Evolutionary conservation across 2,797 vertebrate species (phyloP).

Genomic region (Melanotaenia nigrans): DNA sequence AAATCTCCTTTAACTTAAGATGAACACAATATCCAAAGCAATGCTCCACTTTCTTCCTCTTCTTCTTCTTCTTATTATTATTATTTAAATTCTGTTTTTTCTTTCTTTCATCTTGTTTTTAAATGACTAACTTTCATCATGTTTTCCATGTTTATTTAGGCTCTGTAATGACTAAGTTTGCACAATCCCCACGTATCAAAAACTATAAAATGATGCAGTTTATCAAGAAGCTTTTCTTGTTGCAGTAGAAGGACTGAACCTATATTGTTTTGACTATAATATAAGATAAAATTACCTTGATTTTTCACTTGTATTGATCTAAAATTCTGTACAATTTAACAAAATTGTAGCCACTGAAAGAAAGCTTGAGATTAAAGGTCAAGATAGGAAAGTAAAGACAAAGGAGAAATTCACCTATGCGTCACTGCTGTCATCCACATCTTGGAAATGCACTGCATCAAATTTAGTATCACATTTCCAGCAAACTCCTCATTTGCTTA

Average conservation of each 20-base stretch:
- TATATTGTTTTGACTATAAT: not conserved
- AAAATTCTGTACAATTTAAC: constrained; percentile 19
- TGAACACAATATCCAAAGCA: not conserved
- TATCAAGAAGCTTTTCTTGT: constrained; percentile 18
- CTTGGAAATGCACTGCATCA: constrained; percentile 33
- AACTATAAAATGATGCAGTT: not conserved
- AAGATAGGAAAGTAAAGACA: constrained; percentile 15
- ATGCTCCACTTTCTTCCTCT: not conserved
- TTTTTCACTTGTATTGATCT: constrained; percentile 17
- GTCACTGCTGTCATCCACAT: constrained; percentile 29
- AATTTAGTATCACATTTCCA: constrained; percentile 6
- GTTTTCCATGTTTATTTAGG: not conserved
- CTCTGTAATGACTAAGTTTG: not conserved
- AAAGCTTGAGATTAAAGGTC: constrained; percentile 8
- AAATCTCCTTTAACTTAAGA: not conserved
- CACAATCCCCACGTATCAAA: not conserved
- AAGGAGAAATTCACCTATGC: constrained; percentile 22
- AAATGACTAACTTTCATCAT: not conserved
- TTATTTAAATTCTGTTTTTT: not conserved
- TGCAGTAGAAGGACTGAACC: constrained; percentile 15
- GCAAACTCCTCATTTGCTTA: constrained; percentile 28
- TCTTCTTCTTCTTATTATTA: no score
- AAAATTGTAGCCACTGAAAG: not conserved
- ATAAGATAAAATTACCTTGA: constrained; percentile 16
- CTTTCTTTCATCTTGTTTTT: not conserved